Base-by-base conservation (phyloP, 2,797 vertebrate species). In the Schizothorax lantsangensis region DNA sequence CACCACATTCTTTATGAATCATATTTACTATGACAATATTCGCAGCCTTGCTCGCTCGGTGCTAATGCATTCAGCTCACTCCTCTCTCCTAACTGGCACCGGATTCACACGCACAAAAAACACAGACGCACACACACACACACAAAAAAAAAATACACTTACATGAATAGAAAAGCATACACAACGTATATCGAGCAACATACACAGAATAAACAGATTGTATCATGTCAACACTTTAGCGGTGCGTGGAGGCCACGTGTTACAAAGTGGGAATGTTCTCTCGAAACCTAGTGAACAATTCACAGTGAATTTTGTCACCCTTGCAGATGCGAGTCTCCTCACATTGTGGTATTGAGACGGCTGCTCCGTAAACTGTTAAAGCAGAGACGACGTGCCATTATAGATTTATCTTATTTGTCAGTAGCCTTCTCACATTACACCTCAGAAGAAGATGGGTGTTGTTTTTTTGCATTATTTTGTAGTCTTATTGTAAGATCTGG, bases 1-100 rank as follows among this genome's bases (percentile, higher is more conserved):
- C 91, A 88, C 89, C 90, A 81, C 90, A 33, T 88, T 54, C 81
- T 40, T 59, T 73, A 78, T 38, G 85, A 86, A 89, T 75, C 84
- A 80, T 23, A 62, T 43, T 89, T 86, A 81, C 86, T 84, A 62
- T 79, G 81, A 73, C 81, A 79, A 79, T 71, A 84, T 87, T 88
- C 78, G 33, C 81, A 54, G 79, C 62, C 75, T 78, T 82, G 45
- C 69, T 83, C 57, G 68, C 84, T 85, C 69, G n/a, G 54, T 69
- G 79, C 26, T 89, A 85, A 89, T 86, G 78, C 87, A 80, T 88
- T 88, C 88, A 82, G 80, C 66, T 83, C 78, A 43, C 74, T 77
- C 40, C 36, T 82, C 73, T 84, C 68, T 87, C 23, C 81, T 84
- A 43, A 40, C 86, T 64, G 68, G 85, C 73, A 84, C 81, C 23